Base-by-base conservation (phyloP, 2,888 invertebrate genomes). In the Phanerotoma sp. region DNA sequence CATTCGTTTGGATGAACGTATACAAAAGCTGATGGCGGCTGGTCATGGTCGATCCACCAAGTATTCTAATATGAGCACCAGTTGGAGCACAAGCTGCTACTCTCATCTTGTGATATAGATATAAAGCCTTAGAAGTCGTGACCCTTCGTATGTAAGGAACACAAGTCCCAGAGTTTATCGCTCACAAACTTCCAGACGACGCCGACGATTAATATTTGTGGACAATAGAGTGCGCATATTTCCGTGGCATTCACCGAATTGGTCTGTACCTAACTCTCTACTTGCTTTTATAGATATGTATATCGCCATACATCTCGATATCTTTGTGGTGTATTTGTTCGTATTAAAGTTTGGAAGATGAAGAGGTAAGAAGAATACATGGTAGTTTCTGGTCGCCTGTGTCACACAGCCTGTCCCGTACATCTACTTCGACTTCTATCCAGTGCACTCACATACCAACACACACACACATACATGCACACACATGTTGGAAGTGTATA, bases 121-220 rank as follows among this genome's bases (percentile, higher is more conserved):
- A 38, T 38, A 38, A 10, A 5, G 38, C 16, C 18, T 18, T 38
- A 7, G 18, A 18, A 38, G 22, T n/a, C 6, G 11, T 4, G 13
- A 13, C 13, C n/a, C n/a, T n/a, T n/a, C 13, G 15, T 28, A 32
- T 40, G 13, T 42, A 44, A 42, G 42, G 54, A 58, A 50, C 48
- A 51, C 30, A 40, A 42, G 28, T 10, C 45, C 22, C 15, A 46
- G 41, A 47, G 46, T 58, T 54, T 60, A 46, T 48, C 38, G 49
- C 52, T 41, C 51, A 52, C 57, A 63, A 67, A 71, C 64, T 70
- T 68, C 25, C 61, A 62, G 62, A 59, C 54, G 61, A 57, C 69
- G 62, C 60, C 54, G 61, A 57, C 69, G 69, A 71, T 72, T 71
- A 71, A 71, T 71, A 71, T 68, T 71, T 70, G 66, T 66, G 67